Percentiles rank a stretch among this genome's conserved stretches.
Conservation (phyloP, 1,140 invertebrate species). For the Oreohelix idahoensis region DNA sequence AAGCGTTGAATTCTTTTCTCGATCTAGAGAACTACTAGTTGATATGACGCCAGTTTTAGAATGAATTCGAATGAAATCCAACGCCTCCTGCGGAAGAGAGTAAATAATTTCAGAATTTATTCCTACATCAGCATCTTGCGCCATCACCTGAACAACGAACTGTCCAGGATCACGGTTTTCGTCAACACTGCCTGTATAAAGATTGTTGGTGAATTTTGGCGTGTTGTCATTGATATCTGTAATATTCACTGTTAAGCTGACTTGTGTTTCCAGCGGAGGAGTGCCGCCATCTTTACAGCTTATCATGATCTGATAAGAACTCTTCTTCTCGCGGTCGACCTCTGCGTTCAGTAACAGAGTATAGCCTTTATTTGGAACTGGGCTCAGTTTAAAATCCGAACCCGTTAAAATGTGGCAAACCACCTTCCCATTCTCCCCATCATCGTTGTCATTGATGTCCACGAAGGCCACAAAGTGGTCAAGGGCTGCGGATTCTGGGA, state of each 20-base stretch:
- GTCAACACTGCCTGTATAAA: slow-evolving; percentile 77
- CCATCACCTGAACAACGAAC: slow-evolving; percentile 78
- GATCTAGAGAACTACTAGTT: slow-evolving; percentile 45
- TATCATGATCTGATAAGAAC: slow-evolving; percentile 84
- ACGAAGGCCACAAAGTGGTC: slow-evolving; percentile 62
- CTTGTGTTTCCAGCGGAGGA: slow-evolving; percentile 71
- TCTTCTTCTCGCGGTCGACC: slow-evolving; percentile 85
- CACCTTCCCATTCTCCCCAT: slow-evolving; percentile 55
- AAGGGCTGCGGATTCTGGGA: slow-evolving; percentile 50
- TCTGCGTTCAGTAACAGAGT: slow-evolving; percentile 47
- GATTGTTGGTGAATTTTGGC: slow-evolving; percentile 70
- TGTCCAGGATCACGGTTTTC: slow-evolving; percentile 51
- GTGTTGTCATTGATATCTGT: slow-evolving; percentile 55
- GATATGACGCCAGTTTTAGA: slow-evolving; percentile 50
- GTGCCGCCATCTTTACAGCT: slow-evolving; percentile 66
- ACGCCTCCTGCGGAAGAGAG: slow-evolving; percentile 30
- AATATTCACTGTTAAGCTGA: slow-evolving; percentile 87
- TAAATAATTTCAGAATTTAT: slow-evolving; percentile 75
- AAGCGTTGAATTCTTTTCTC: slow-evolving; percentile 47
- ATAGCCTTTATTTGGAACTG: slow-evolving; percentile 50
- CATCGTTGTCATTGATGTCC: slow-evolving; percentile 60
- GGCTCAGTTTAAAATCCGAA: slow-evolving; percentile 46
- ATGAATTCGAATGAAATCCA: slow-evolving; percentile 45
- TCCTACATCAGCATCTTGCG: slow-evolving; percentile 86
- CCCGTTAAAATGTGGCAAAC: slow-evolving; percentile 48